Percentiles rank a stretch among this genome's conserved stretches.
phyloP scores from a whole-genome alignment of 1,140 invertebrate species.

The Drosophila ficusphila region DNA sequence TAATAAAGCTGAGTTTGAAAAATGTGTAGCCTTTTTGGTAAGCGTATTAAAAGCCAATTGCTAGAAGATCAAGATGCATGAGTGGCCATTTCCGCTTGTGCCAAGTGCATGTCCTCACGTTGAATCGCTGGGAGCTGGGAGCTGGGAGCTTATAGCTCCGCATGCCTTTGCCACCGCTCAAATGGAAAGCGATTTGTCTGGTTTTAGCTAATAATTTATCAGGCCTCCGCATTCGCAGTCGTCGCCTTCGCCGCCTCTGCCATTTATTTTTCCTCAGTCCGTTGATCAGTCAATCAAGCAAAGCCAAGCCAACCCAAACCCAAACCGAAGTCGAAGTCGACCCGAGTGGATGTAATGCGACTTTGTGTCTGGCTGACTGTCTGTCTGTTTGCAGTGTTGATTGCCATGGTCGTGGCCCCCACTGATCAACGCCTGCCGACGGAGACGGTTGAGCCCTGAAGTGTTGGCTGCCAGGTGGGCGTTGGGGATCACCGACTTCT shows the following conservation, averaged over 20 bases:
- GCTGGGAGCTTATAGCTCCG: slow-evolving; percentile 15
- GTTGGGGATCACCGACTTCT: slow-evolving; percentile 1
- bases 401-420: slow-evolving; percentile 54
- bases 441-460: slow-evolving; percentile 14
- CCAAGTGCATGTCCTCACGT: slow-evolving; percentile 68
- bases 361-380: slow-evolving; percentile 17
- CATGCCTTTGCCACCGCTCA: slow-evolving; percentile 38
- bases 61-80: slow-evolving; percentile 30
- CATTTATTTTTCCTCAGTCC: slow-evolving; percentile 21
- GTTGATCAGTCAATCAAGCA: slow-evolving; percentile 76
- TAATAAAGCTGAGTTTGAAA: not conserved
- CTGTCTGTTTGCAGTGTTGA: slow-evolving; percentile 54
- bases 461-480: slow-evolving; percentile 36
- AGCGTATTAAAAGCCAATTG: slow-evolving; percentile 11
- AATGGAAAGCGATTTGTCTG: slow-evolving; percentile 84
- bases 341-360: slow-evolving; percentile 14
- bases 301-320: not conserved
- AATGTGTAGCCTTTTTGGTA: not conserved
- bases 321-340: slow-evolving; percentile 12
- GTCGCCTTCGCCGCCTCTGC: slow-evolving; percentile 13
- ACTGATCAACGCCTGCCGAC: slow-evolving; percentile 39
- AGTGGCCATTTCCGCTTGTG: slow-evolving; percentile 36
- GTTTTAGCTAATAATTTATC: slow-evolving; percentile 80
- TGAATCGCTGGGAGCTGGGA: slow-evolving; percentile 29
- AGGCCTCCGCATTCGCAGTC: slow-evolving; percentile 47